phyloP scores from a whole-genome alignment of 2,888 invertebrate species.

The Ormia ochracea region DNA sequence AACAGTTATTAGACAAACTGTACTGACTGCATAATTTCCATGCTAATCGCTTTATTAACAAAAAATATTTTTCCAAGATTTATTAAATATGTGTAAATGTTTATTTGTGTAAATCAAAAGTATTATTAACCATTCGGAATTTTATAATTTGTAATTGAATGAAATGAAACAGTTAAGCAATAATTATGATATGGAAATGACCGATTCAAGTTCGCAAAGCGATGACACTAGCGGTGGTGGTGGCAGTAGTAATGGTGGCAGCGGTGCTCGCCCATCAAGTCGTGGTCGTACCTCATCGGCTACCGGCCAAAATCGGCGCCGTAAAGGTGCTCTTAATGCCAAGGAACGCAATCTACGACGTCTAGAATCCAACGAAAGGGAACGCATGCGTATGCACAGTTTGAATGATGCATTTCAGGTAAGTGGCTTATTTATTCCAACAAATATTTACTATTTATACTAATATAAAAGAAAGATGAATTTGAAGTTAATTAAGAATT shows the following conservation, averaged over 20 bases:
- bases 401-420: slow-evolving; percentile 94
- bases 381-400: slow-evolving; percentile 94
- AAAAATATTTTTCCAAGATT: no score
- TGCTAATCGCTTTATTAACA: no score
- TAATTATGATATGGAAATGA: slow-evolving; percentile 77
- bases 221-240: slow-evolving; percentile 77
- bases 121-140: background rate
- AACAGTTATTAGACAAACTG: background rate
- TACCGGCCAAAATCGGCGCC: slow-evolving; percentile 78
- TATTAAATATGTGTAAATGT: background rate
- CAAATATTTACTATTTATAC: no score
- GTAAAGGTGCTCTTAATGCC: slow-evolving; percentile 87
- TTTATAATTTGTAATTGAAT: background rate
- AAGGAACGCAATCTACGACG: slow-evolving; percentile 90
- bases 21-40: background rate
- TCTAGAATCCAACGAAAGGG: slow-evolving; percentile 93
- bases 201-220: slow-evolving; percentile 77
- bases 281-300: slow-evolving; percentile 70
- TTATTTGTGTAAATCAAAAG: background rate
- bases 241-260: slow-evolving; percentile 75
- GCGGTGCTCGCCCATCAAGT: slow-evolving; percentile 71
- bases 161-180: slow-evolving; percentile 69
- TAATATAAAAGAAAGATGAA: no score
- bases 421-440: slow-evolving; percentile 56
- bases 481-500: no score